phyloP scores from a whole-genome alignment of 2,797 vertebrate species.

The Lacerta bilineata region DNA sequence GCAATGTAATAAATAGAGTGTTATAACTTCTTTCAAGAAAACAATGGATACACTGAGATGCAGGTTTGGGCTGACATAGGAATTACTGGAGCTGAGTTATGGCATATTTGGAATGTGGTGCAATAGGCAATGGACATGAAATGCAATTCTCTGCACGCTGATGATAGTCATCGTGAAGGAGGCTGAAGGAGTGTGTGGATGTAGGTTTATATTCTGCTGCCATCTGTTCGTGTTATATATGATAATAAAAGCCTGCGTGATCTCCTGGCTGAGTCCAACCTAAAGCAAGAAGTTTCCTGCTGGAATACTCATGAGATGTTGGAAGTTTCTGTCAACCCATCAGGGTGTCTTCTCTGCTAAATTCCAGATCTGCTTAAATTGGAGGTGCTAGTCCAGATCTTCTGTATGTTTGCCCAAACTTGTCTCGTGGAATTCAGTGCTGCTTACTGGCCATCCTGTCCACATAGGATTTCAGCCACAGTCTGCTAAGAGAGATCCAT shows the following conservation, averaged over 20 bases:
- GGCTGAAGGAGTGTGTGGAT: background rate
- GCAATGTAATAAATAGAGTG: background rate
- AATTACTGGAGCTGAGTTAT: constrained; percentile 6
- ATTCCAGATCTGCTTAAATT: background rate
- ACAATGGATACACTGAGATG: constrained; percentile 29
- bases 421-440: background rate
- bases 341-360: background rate
- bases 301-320: background rate
- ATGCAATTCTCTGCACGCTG: background rate
- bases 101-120: background rate
- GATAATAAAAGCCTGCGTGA: background rate
- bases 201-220: background rate
- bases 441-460: background rate
- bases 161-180: background rate
- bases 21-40: constrained; percentile 8
- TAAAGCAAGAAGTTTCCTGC: background rate
- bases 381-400: background rate
- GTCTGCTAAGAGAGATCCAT: no score
- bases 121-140: background rate
- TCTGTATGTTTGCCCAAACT: background rate
- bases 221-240: background rate
- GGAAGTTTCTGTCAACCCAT: background rate
- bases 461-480: no score
- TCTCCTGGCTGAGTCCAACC: background rate
- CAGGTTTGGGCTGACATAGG: background rate